Percentiles rank a stretch among this genome's conserved stretches.
Conservation (phyloP, 2,113 vertebrate genomes). For the Tichodroma muraria region DNA sequence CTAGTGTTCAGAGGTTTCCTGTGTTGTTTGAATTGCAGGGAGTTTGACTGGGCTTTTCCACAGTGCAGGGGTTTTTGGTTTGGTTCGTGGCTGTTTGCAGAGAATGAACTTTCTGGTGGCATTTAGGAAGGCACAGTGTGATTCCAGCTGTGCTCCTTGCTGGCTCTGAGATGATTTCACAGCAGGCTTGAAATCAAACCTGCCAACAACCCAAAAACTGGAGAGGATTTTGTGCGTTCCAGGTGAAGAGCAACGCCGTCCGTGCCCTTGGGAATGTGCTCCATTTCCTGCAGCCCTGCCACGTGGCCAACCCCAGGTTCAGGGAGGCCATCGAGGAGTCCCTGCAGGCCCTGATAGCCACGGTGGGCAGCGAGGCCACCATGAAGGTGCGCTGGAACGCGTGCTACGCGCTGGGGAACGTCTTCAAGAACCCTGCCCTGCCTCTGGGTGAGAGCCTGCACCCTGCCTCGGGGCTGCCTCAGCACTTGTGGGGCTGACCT, state of each 20-base stretch:
- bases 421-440: slow-evolving; percentile 88
- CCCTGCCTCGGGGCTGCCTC: not conserved
- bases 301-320: slow-evolving; percentile 82
- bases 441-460: slow-evolving; percentile 77
- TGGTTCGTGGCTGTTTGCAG: not conserved
- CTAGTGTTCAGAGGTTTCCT: not conserved
- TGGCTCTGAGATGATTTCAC: not conserved
- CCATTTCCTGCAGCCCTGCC: slow-evolving; percentile 84
- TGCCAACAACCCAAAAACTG: fast-evolving
- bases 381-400: slow-evolving; percentile 99
- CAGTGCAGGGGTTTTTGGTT: not conserved
- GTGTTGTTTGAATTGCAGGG: not conserved
- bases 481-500: not conserved
- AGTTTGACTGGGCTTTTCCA: not conserved
- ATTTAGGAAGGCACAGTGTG: not conserved
- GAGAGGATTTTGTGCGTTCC: not conserved
- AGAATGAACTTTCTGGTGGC: not conserved
- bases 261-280: slow-evolving; percentile 93
- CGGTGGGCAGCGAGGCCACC: slow-evolving; percentile 83
- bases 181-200: not conserved
- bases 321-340: slow-evolving; percentile 81
- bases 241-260: slow-evolving; percentile 94
- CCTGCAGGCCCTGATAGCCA: slow-evolving; percentile 82
- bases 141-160: not conserved
- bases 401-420: slow-evolving; percentile 92